These are phyloP conservation scores for Mactromeris polynyma DNA, from an alignment of 2,888 invertebrate genomes.

Conservation along the genomic window DNA sequence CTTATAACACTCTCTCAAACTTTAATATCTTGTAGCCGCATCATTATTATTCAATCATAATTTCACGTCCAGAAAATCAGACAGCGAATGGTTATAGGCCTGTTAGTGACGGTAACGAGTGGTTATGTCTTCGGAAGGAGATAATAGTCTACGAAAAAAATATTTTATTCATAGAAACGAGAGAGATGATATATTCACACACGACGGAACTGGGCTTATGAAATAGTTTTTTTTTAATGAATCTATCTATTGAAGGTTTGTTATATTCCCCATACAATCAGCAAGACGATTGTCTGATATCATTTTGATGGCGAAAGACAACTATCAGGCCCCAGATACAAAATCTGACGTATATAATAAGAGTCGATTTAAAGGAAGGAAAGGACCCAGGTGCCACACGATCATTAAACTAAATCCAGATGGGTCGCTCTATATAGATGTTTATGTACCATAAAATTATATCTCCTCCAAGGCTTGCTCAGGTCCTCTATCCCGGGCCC, in stretches of 20 bases:
- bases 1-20: neutral
- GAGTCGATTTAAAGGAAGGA: too few relatives aligned
- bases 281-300: neutral
- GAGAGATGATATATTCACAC: neutral
- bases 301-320: too few relatives aligned
- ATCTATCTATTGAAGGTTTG: neutral
- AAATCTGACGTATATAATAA: too few relatives aligned
- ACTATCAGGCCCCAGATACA: too few relatives aligned
- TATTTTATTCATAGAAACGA: conserved; percentile 5
- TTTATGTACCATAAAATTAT: too few relatives aligned
- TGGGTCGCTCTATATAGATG: too few relatives aligned
- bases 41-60: conserved; percentile 1
- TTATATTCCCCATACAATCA: neutral
- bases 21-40: neutral
- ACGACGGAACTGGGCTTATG: neutral
- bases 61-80: neutral
- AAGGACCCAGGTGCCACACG: too few relatives aligned
- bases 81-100: neutral
- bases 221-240: neutral
- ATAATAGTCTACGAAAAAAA: neutral
- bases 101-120: neutral
- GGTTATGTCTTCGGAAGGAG: neutral
- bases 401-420: too few relatives aligned
- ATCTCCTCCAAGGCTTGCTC: too few relatives aligned
- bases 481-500: too few relatives aligned